These are phyloP conservation scores for Psittacula derbiana DNA, from an alignment of 2,797 vertebrate species.

Conservation along the genomic window DNA sequence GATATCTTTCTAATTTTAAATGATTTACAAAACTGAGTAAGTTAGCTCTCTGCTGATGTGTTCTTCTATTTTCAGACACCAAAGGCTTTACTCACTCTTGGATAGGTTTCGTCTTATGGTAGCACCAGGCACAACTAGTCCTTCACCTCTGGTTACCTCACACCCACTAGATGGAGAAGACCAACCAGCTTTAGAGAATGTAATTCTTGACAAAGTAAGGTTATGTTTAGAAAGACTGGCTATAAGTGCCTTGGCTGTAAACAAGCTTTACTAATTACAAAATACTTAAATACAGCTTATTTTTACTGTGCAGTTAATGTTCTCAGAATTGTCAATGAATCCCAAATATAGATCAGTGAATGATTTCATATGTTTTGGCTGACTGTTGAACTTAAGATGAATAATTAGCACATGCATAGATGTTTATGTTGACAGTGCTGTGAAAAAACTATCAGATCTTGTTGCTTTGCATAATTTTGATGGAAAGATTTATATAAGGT, in stretches of 20 bases:
- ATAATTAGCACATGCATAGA: background rate
- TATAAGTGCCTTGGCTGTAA: background rate
- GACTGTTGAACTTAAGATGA: background rate
- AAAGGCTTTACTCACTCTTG: conserved; percentile 96
- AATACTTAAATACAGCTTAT: background rate
- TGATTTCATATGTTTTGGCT: background rate
- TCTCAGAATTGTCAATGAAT: background rate
- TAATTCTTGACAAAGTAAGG: conserved; percentile 89
- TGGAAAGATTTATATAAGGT: background rate
- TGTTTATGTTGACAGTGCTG: background rate
- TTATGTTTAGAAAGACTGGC: background rate
- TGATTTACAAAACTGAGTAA: background rate
- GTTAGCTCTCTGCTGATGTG: background rate
- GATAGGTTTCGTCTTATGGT: conserved; percentile 93
- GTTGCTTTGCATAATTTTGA: background rate
- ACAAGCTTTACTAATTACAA: background rate
- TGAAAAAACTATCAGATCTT: background rate
- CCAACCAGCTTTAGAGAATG: conserved; percentile 82
- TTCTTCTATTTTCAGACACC: conserved; percentile 82
- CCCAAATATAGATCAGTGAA: background rate
- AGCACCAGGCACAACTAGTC: conserved; percentile 83
- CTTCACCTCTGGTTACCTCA: conserved; percentile 84
- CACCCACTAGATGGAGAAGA: conserved; percentile 92
- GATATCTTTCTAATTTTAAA: background rate
- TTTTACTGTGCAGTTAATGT: background rate